These are phyloP conservation scores for Heliconius aoede DNA, from an alignment of 2,888 invertebrate genomes.

Conservation along the genomic window DNA sequence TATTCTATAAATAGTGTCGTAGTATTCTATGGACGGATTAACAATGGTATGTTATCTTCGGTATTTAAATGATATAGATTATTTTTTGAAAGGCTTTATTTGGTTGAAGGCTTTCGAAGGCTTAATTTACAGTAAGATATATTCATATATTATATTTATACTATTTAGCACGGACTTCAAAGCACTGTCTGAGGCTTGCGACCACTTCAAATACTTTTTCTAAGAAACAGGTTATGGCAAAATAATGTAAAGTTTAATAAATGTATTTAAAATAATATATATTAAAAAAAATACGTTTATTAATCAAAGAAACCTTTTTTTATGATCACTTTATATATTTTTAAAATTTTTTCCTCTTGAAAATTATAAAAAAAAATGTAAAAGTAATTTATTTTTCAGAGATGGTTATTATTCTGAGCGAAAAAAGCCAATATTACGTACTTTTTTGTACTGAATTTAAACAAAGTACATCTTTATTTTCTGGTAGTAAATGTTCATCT, in stretches of 20 bases:
- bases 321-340: not conserved
- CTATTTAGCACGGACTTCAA: too few relatives aligned
- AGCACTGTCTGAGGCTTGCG: too few relatives aligned
- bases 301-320: too few relatives aligned
- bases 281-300: not conserved
- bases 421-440: not conserved
- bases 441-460: not conserved
- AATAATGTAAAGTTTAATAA: not conserved
- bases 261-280: not conserved
- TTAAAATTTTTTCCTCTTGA: not conserved
- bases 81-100: too few relatives aligned
- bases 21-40: too few relatives aligned
- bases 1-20: not conserved
- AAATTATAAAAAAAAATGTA: not conserved
- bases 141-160: too few relatives aligned
- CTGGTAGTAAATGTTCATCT: too few relatives aligned
- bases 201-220: too few relatives aligned
- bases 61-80: too few relatives aligned
- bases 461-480: not conserved
- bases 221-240: not conserved
- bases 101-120: too few relatives aligned
- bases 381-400: not conserved
- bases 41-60: too few relatives aligned
- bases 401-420: not conserved
- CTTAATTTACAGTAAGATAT: too few relatives aligned